Conservation (phyloP, 2,888 invertebrate genomes). For the Auanema sp. region DNA sequence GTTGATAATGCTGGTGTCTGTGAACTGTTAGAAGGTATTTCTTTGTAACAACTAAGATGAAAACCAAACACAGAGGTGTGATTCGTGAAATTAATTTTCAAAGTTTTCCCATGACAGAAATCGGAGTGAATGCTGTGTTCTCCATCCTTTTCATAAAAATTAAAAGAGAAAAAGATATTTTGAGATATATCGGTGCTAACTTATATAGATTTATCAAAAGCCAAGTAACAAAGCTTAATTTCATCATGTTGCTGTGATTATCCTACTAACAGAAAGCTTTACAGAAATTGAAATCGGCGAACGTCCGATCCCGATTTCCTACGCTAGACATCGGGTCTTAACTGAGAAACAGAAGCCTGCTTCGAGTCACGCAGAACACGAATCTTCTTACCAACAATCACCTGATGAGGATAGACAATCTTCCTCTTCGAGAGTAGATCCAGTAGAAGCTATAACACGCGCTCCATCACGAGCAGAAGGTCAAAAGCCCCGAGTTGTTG, state of each 20-base stretch:
- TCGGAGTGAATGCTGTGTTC: too few relatives aligned
- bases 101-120: too few relatives aligned
- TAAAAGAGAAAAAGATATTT: neutral
- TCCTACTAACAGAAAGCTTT: slow-evolving; percentile 33
- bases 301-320: slow-evolving; percentile 43
- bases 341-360: slow-evolving; percentile 9
- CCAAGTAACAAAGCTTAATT: slow-evolving; percentile 1
- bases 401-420: slow-evolving; percentile 30
- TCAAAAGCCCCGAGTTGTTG: slow-evolving; percentile 50
- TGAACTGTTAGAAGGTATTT: slow-evolving; percentile 49
- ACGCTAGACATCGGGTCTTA: slow-evolving; percentile 41
- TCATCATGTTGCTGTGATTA: slow-evolving; percentile 21
- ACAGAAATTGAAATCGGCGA: slow-evolving; percentile 44
- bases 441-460: slow-evolving; percentile 16
- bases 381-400: neutral
- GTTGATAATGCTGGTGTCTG: slow-evolving; percentile 49
- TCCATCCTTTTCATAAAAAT: neutral
- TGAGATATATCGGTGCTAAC: too few relatives aligned
- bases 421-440: slow-evolving; percentile 19
- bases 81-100: too few relatives aligned
- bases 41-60: neutral
- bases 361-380: neutral
- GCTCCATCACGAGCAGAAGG: slow-evolving; percentile 28
- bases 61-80: neutral
- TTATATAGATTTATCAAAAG: neutral